Percentiles rank a stretch among this genome's conserved stretches.
These are phyloP conservation scores for Apomyelois bistriatella DNA, from an alignment of 2,888 invertebrate genomes.

Conservation along the genomic window DNA sequence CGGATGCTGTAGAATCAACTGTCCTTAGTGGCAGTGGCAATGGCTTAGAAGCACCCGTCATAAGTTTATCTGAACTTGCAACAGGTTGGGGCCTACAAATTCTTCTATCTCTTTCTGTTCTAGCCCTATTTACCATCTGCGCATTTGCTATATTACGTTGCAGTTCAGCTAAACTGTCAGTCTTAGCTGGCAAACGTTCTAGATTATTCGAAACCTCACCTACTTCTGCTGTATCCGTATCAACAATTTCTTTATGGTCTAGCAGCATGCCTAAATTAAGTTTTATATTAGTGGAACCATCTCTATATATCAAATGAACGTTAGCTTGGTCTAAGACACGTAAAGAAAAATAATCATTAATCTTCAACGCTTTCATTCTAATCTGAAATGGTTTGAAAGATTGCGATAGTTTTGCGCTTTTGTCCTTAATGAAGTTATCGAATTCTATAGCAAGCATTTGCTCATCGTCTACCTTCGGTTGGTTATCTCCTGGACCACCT, in stretches of 20 bases:
- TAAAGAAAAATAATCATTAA: constrained; percentile 67
- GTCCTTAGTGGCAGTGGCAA: constrained; percentile 37
- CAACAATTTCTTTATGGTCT: constrained; percentile 74
- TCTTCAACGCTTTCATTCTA: constrained; percentile 68
- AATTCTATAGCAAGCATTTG: constrained; percentile 70
- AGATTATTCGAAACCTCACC: constrained; percentile 47
- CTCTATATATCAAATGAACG: constrained; percentile 59
- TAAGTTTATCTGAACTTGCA: constrained; percentile 46
- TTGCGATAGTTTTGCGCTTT: constrained; percentile 58
- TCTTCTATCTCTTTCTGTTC: constrained; percentile 46
- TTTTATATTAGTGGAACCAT: constrained; percentile 62
- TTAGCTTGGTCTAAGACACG: constrained; percentile 64
- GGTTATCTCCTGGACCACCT: constrained; percentile 32
- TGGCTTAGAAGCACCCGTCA: constrained; percentile 43
- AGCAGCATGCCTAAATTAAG: constrained; percentile 70
- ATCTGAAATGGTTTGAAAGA: constrained; percentile 68
- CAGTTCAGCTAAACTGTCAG: constrained; percentile 56
- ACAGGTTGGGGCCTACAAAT: constrained; percentile 34
- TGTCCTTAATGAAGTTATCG: constrained; percentile 67
- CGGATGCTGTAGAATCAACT: constrained; percentile 20
- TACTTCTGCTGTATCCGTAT: constrained; percentile 56
- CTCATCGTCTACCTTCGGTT: constrained; percentile 48
- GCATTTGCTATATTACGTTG: constrained; percentile 53
- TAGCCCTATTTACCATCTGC: constrained; percentile 43
- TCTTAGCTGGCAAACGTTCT: constrained; percentile 46